Percentiles rank a stretch among this genome's conserved stretches.
These are phyloP conservation scores for Lutraria rhynchaena DNA, from an alignment of 1,140 invertebrate species.

Conservation along the genomic window DNA sequence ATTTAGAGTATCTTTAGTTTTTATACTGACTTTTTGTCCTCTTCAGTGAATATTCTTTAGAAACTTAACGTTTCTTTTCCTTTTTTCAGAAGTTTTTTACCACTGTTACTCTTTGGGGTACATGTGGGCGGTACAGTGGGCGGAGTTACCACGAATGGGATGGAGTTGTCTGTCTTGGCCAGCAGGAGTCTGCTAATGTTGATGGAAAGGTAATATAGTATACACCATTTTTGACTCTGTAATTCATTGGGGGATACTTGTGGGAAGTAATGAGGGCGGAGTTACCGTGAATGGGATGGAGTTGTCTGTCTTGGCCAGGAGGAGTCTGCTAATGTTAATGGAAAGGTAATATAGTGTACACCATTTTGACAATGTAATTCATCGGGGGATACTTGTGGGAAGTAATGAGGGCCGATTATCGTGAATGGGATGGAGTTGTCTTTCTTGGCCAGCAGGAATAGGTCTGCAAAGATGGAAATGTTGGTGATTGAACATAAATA, in stretches of 20 bases:
- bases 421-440: slow-evolving; percentile 75
- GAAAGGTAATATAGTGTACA: slow-evolving; percentile 72
- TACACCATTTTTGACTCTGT: too few species aligned
- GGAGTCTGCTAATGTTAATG: slow-evolving; percentile 61
- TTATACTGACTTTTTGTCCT: too few species aligned
- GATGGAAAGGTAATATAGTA: slow-evolving; percentile 72
- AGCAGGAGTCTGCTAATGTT: slow-evolving; percentile 59
- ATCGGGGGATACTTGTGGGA: slow-evolving; percentile 78
- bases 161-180: slow-evolving; percentile 76
- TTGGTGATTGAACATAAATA: too few species aligned
- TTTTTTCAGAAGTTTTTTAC: slow-evolving; percentile 65
- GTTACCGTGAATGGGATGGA: slow-evolving; percentile 73
- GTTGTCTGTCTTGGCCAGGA: slow-evolving; percentile 76
- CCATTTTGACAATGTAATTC: too few species aligned
- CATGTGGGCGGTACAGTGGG: slow-evolving; percentile 76
- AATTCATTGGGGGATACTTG: slow-evolving; percentile 79
- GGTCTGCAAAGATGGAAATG: slow-evolving; percentile 69
- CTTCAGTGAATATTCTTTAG: too few species aligned
- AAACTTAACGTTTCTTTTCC: too few species aligned
- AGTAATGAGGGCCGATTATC: slow-evolving; percentile 71
- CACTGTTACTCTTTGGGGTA: slow-evolving; percentile 77
- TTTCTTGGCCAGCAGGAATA: slow-evolving; percentile 71
- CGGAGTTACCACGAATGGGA: slow-evolving; percentile 71
- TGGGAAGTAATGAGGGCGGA: slow-evolving; percentile 72
- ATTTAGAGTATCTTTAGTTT: too few species aligned